Evolutionary conservation across 1,140 invertebrate genomes (phyloP).

Genomic region (Pseudomyrmex concolor): DNA sequence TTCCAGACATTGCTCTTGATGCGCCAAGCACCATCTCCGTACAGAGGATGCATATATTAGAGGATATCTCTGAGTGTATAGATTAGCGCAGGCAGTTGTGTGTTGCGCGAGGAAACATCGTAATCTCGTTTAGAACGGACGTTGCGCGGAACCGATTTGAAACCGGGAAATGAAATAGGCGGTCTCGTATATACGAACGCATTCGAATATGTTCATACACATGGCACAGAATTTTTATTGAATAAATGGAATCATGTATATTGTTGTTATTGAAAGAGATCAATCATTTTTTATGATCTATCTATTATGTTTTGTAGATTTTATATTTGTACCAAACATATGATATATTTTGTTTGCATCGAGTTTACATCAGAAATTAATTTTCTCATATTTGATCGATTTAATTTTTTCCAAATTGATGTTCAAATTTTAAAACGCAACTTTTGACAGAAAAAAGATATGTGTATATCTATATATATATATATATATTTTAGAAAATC

Average conservation of each 20-base stretch:
- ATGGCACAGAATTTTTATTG: no score
- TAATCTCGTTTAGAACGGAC: background rate
- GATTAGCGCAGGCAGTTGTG: background rate
- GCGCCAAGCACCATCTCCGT: background rate
- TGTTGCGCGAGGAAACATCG: background rate
- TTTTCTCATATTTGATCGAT: background rate
- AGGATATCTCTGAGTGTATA: constrained; percentile 32
- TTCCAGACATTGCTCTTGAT: constrained; percentile 41
- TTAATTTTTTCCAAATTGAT: no score
- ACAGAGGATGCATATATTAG: constrained; percentile 28
- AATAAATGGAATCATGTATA: no score
- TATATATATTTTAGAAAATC: no score
- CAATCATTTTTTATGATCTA: no score
- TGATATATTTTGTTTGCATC: background rate
- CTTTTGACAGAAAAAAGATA: no score
- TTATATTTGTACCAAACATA: background rate
- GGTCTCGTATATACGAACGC: no score
- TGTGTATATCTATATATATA: no score
- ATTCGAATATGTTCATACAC: no score
- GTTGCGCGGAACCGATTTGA: background rate
- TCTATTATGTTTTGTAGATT: background rate
- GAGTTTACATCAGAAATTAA: background rate
- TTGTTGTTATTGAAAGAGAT: no score
- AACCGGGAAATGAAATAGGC: background rate
- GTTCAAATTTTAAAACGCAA: no score